Evolutionary conservation across 2,113 vertebrate genomes (phyloP), one percentile per base, ranked within the genome.

Genomic region (Piaya cayana): DNA sequence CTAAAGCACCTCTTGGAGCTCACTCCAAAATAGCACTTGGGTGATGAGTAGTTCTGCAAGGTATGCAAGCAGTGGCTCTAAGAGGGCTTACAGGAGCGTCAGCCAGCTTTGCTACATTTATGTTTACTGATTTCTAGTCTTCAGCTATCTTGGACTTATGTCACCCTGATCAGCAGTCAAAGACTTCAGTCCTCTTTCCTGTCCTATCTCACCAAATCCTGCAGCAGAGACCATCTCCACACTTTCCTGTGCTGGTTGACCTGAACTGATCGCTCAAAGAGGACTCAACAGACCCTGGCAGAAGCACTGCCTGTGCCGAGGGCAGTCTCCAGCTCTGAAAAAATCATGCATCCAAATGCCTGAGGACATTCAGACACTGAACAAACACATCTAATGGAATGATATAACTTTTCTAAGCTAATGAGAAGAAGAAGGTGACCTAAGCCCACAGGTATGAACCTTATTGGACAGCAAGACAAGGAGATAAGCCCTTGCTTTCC

Each of bases 401-500:
- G 79, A 86, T 94, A 89, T 75, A 87, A 82, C 91, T 98, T 97
- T 97, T 96, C 95, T 93, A 92, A 94, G 88, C 62, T 97, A 93
- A 93, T 93, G 93, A 83, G 47, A 97, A 87, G 82, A 86, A 69
- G 92, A 91, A 82, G 95, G 94, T 95, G 92, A 95, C 94, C 91
- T 56, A 68, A 93, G 74, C 92, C 93, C 85, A 92, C 96, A 96
- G 83, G 96, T 96, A 95, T 92, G 97, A 97, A 88, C 86, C 56
- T 90, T 95, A 92, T 96, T 83, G 78, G 97, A 95, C 96, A 96
- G 20, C 22, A 39, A 96, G 92, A 95, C 29, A 20, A 96, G 96
- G 92, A 96, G 93, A 97, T 97, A 98, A 97, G 96, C 97, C 89
- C 82, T 37, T 4, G 17, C 96, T 98, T 98, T 97, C 84, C 95